A percentile compares a stretch with the other conserved stretches of the same genome.
Conservation (phyloP, 2,113 vertebrate genomes). For the Carlito syrichta region DNA sequence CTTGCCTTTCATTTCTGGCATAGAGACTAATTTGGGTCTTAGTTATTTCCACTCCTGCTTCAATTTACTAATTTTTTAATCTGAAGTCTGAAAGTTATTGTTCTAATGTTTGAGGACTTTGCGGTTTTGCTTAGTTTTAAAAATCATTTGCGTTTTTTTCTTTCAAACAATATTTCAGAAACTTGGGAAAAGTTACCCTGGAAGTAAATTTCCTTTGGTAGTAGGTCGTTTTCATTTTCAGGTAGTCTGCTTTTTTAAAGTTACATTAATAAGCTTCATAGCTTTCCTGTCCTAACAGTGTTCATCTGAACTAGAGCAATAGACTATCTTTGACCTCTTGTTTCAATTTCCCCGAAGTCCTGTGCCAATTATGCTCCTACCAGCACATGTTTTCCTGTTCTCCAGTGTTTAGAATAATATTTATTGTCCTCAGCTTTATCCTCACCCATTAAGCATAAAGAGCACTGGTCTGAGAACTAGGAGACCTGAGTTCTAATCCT, state of each 20-base stretch:
- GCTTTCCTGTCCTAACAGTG: background rate
- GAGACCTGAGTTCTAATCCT: conserved; percentile 23
- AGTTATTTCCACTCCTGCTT: background rate
- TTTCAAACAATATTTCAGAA: conserved; percentile 46
- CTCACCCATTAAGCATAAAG: conserved; percentile 26
- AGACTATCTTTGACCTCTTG: background rate
- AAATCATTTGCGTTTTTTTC: background rate
- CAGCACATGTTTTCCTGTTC: background rate
- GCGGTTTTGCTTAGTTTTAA: conserved; percentile 16
- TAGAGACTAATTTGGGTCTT: conserved; percentile 22
- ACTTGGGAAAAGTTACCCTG: conserved; percentile 5
- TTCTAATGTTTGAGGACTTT: background rate
- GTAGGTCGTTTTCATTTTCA: background rate
- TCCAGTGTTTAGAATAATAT: conserved; percentile 16
- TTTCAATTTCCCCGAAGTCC: background rate
- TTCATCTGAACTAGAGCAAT: background rate
- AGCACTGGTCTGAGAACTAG: conserved; percentile 48
- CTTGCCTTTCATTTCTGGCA: conserved; percentile 22
- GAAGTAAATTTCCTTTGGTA: background rate
- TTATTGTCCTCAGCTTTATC: conserved; percentile 19
- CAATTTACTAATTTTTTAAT: conserved; percentile 13
- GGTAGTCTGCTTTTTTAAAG: background rate
- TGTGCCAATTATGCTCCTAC: background rate
- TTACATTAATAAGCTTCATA: background rate
- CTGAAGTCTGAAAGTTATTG: background rate